A percentile compares a stretch with the other conserved stretches of the same genome.
Conservation (phyloP, 1,140 invertebrate genomes). For the Drosophila prosaltans region DNA sequence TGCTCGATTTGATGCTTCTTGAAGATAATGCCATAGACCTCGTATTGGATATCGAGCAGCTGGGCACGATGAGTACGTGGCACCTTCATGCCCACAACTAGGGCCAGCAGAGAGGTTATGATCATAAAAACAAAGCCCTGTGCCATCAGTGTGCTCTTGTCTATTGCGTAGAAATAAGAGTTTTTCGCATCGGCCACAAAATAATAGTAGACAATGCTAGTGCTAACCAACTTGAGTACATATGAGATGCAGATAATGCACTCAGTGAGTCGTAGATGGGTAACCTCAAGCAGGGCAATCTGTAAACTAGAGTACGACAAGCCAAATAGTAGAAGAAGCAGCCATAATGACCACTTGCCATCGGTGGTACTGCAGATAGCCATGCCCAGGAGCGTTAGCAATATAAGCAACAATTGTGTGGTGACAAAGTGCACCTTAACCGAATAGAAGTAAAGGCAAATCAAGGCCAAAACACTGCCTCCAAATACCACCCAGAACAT, state of each 20-base stretch:
- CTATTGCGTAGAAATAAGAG: conserved; percentile 74
- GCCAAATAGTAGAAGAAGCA: conserved; percentile 70
- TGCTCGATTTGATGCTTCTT: conserved; percentile 81
- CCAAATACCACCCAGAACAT: conserved; percentile 76
- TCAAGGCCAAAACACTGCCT: conserved; percentile 51
- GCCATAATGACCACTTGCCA: conserved; percentile 64
- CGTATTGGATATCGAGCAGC: conserved; percentile 75
- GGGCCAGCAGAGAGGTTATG: conserved; percentile 65
- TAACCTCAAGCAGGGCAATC: conserved; percentile 68
- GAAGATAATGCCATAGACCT: conserved; percentile 76
- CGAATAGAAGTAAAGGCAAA: conserved; percentile 58
- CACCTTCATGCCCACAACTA: conserved; percentile 77
- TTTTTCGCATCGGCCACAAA: conserved; percentile 69
- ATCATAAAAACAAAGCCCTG: conserved; percentile 78
- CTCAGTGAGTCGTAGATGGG: conserved; percentile 70
- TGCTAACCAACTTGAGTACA: conserved; percentile 61
- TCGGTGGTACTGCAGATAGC: conserved; percentile 63
- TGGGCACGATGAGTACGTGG: conserved; percentile 65
- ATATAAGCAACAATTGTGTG: conserved; percentile 53
- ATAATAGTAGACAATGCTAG: conserved; percentile 66
- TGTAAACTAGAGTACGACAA: conserved; percentile 69
- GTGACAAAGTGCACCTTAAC: conserved; percentile 72
- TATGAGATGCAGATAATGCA: conserved; percentile 59
- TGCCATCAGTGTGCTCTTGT: conserved; percentile 72
- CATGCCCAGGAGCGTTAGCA: conserved; percentile 65